Conservation (phyloP, 2,888 invertebrate species). For the Lithophane socia region DNA sequence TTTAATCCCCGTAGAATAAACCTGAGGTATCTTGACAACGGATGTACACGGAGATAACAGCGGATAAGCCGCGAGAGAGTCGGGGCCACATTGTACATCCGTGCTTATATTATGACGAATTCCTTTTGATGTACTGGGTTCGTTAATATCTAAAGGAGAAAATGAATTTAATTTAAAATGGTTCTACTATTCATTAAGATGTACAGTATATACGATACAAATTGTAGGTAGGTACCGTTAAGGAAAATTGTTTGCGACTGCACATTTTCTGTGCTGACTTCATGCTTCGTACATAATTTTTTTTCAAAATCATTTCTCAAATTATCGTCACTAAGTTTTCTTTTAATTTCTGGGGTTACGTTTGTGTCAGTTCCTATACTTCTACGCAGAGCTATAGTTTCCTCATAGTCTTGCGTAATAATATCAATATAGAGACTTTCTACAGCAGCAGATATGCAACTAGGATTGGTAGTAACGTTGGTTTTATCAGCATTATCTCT, state of each 20-base stretch:
- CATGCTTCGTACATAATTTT: constrained; percentile 68
- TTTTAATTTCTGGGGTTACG: constrained; percentile 58
- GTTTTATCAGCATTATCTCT: constrained; percentile 1
- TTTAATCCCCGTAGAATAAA: constrained; percentile 74
- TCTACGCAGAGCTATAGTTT: constrained; percentile 78
- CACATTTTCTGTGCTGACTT: constrained; percentile 71
- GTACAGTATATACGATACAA: constrained; percentile 3
- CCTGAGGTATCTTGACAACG: constrained; percentile 71
- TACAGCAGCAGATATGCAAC: constrained; percentile 73
- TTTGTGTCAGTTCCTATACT: constrained; percentile 78
- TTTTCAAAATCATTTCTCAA: constrained; percentile 72
- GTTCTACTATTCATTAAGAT: not conserved
- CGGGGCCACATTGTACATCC: constrained; percentile 86
- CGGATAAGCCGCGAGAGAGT: constrained; percentile 69
- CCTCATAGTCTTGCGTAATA: constrained; percentile 76
- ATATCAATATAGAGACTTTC: constrained; percentile 78
- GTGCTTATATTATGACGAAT: constrained; percentile 79
- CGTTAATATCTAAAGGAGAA: constrained; percentile 81
- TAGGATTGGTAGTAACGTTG: constrained; percentile 30
- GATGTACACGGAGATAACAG: constrained; percentile 77
- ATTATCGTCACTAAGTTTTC: constrained; percentile 44
- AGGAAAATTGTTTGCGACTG: constrained; percentile 81
- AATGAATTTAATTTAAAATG: constrained; percentile 5
- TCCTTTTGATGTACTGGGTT: constrained; percentile 88
- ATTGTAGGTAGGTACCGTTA: constrained; percentile 77